Base-by-base conservation (phyloP, 2,797 vertebrate genomes). In the Catostomus latipinnis region DNA sequence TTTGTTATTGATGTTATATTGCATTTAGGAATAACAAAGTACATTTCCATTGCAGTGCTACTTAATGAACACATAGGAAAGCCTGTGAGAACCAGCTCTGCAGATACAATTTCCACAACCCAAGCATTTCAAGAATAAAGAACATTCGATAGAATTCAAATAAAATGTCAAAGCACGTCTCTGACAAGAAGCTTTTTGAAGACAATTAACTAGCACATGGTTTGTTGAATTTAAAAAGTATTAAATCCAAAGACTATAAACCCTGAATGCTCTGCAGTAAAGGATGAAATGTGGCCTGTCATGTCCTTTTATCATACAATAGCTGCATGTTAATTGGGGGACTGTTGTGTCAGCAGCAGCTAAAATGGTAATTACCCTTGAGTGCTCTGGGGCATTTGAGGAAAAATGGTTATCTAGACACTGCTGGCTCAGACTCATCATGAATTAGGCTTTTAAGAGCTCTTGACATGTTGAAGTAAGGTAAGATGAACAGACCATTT, bases 351-450 rank as follows among this genome's bases (percentile, higher is more conserved):
- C 81, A 87, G 85, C 73, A 76, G 57, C 54, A 75, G 62, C 80
- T 69, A 45, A 74, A 84, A 75, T 67, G 67, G 67, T 80, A 84
- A 87, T 85, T 84, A 83, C 78, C 70, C 82, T 67, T 71, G 84
- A 82, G 84, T 84, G 73, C 81, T 84, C 68, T 53, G 57, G 72
- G 82, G 79, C 78, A 65, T 82, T 62, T 74, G 65, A 54, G 76
- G 67, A 69, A 79, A 86, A 82, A 68, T 63, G 9, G 80, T 74
- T 74, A 74, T 75, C 74, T 68, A 72, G 54, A 76, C 68, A 76
- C 45, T 14, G 14, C 58, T 63, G 74, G 71, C 63, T 61, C 63
- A 56, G 50, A 56, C 13, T 62, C 12, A 46, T 71, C 56, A 71
- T 79, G 70, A 77, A 74, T 74, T 60, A 68, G 69, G 48, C 58